These are phyloP conservation scores for Chondrosia reniformis DNA, from an alignment of 37 sponge, comb jelly and placozoan species.

Conservation along the genomic window DNA sequence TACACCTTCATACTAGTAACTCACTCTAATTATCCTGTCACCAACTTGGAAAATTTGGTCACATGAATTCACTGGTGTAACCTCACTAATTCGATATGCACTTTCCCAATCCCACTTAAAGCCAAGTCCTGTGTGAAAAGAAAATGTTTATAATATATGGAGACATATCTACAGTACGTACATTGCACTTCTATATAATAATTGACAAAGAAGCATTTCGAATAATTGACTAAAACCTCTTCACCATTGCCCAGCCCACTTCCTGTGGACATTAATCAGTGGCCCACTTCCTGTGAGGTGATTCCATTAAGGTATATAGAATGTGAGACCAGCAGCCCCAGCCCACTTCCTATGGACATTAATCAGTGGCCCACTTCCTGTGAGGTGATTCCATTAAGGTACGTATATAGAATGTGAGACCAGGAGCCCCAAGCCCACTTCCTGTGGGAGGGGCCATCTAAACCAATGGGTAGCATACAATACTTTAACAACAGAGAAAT, in stretches of 20 bases:
- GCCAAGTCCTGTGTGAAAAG: conserved; percentile 39
- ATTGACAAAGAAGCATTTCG: too few species aligned
- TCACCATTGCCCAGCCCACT: too few species aligned
- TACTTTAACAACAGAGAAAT: too few species aligned
- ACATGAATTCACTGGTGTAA: conserved; percentile 38
- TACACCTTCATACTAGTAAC: too few species aligned
- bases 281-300: neutral
- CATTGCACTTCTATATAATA: neutral
- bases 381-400: neutral
- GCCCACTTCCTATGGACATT: too few species aligned
- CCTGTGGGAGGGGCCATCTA: too few species aligned
- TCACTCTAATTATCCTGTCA: conserved; percentile 67
- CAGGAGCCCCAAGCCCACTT: too few species aligned
- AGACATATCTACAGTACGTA: neutral
- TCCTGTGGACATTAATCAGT: too few species aligned
- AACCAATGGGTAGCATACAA: too few species aligned
- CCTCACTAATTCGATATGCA: conserved; percentile 31
- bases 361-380: neutral
- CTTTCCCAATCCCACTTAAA: conserved; percentile 51
- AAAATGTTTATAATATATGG: too few species aligned
- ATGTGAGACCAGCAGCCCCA: too few species aligned
- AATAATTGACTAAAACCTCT: too few species aligned
- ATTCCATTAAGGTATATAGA: neutral
- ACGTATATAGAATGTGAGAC: conserved; percentile 11
- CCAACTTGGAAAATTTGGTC: conserved; percentile 52